Evolutionary conservation across 1,140 invertebrate genomes (phyloP), one percentile per base, ranked within the genome.

Genomic region (Babylonia areolata): DNA sequence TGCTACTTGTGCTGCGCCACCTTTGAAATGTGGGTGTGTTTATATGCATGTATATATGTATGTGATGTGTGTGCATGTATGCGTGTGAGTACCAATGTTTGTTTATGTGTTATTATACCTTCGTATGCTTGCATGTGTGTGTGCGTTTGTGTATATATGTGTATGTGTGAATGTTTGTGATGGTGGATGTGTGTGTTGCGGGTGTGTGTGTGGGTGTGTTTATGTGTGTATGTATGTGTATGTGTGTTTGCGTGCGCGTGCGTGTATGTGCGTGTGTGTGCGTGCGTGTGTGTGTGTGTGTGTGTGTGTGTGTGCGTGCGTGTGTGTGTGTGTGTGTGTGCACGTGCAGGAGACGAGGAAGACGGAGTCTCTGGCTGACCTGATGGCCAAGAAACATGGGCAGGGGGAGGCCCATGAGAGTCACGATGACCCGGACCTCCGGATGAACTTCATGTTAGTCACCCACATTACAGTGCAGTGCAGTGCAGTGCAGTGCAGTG

Each of bases 371-470:
- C 42, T 83, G 40, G 78, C 82, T 11, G 83, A 75, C 35, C 79
- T 85, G 33, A 73, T 84, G 58, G 77, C 37, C 12, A 73, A 79
- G 39, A 71, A 54, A 5, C 35, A 79, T 15, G 39, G 42, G 1
- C 78, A 51, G 0, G 89, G 88, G 85, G 93, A 93, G 79, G 89
- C 94, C 54, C 96, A 98, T 88, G 97, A 98, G 92, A 97, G 91
- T 28, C 94, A 95, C 84, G 90, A 88, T 46, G 95, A 95, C 86
- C 94, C 94, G 1, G 92, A 94, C 20, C 89, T 95, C 1, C 89
- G 98, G 71, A 96, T 98, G 92, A 96, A 96, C 73, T 98, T 98
- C 79, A 95, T 95, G 95, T 95, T 87, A 87, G 89, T n/a, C n/a
- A n/a, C n/a, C n/a, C n/a, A n/a, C n/a, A n/a, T n/a, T n/a, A n/a